Evolutionary conservation across 2,797 vertebrate species (phyloP), one percentile per base, ranked within the genome.

Genomic region (Malacoctenus gilli): DNA sequence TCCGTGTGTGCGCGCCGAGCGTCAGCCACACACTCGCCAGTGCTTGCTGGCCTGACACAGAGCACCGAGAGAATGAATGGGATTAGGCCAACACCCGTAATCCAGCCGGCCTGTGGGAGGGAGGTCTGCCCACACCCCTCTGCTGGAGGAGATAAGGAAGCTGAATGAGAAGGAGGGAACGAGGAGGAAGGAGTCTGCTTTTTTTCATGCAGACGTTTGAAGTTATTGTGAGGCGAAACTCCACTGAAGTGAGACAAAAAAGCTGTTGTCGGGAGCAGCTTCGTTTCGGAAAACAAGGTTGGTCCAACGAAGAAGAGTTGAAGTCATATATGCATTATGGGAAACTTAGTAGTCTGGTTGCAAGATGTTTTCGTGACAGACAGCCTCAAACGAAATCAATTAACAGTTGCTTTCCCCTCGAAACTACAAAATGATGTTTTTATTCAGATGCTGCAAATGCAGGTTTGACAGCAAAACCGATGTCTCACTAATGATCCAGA

Each of bases 71-170:
- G 59, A 75, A 73, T 68, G 70, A 79, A 78, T 74, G 68, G 85
- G 87, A 91, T 91, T 90, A 89, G 63, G 60, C 67, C 58, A 60
- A 58, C 76, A 77, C 35, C 62, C 52, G 69, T 91, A 91, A 91
- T 91, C 87, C 78, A 63, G 64, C 68, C 44, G 72, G 73, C 64
- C 74, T 62, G 53, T 43, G 69, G 66, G 75, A 59, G 52, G 70
- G 57, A 58, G 68, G 67, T 46, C 21, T 59, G 51, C 59, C 57
- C 69, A 68, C 65, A 78, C 43, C 61, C 68, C 76, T 86, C 81
- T 89, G 89, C 78, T 57, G 66, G 50, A 53, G 63, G 65, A 89
- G 90, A 91, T 90, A 91, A 92, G 65, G 25, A 54, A 16, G 28
- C 28, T 28, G 16, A 14, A 13, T 5, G 9, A 32, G 10, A 12